Base-by-base conservation (phyloP, 1,140 invertebrate species). In the Hyposmocoma kahamanoa region DNA sequence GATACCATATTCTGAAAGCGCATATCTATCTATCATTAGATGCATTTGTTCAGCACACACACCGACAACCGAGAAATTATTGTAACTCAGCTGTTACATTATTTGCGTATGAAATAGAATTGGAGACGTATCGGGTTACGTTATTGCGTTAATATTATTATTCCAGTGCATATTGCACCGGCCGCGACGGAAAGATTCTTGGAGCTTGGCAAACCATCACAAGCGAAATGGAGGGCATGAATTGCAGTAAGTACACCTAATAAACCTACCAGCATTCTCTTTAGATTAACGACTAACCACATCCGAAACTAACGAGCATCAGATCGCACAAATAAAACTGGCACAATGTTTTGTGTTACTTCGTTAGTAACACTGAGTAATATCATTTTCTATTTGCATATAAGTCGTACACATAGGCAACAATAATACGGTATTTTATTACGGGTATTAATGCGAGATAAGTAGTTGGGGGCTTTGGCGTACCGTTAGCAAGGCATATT, bases 161-260 rank as follows among this genome's bases (percentile, higher is more conserved):
- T 2, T 87, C 47, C 66, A 90, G 88, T 34, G 84, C 83, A 19
- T 86, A 85, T 50, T 90, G 89, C 62, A 86, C 84, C 0, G 87
- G 84, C 57, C 84, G 81, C 34, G 86, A 88, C 56, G 86, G 87
- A 42, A 62, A 67, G 30, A 84, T 85, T 45, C 75, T 90, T 24
- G 85, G 82, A 28, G 67, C 72, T 20, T 89, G 75, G 67, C 78
- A 84, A 52, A 63, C 67, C 17, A 59, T 80, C 19, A 54, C 75
- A 19, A 79, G 66, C 47, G 60, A 72, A 42, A 75, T 84, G 53
- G 42, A 26, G 17, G 65, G 59, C 30, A 83, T 89, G 61, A 85
- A 86, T 71, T 90, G 89, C 78, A 87, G 88, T 90, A 81, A 88
- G 88, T 87, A 62, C 49, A n/a, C n/a, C n/a, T n/a, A n/a, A n/a